Evolutionary conservation across 1,140 invertebrate genomes (phyloP), one percentile per base, ranked within the genome.

Genomic region (Pristionchus pacificus): DNA sequence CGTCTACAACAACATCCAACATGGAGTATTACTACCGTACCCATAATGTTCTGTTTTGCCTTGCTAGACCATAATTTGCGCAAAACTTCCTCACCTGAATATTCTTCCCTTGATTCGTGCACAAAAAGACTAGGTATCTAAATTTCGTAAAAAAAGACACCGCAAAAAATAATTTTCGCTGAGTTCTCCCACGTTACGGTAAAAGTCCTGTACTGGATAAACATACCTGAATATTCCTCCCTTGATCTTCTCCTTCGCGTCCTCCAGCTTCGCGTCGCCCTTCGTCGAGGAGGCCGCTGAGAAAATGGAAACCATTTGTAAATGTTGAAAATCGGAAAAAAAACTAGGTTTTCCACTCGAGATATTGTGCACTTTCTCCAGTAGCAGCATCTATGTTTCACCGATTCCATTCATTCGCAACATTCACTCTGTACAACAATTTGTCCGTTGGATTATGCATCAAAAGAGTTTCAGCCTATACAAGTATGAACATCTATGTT

Each of bases 381-480:
- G 38, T 19, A 19, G 38, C 6, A 49, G n/a, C n/a, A n/a, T n/a
- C n/a, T n/a, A n/a, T n/a, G n/a, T n/a, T n/a, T n/a, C n/a, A n/a
- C n/a, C n/a, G n/a, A n/a, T n/a, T n/a, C n/a, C n/a, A n/a, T n/a
- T n/a, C n/a, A n/a, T n/a, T n/a, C n/a, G n/a, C n/a, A n/a, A n/a
- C n/a, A 49, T 49, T 49, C 38, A 19, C 38, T 10, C 6, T 10
- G 38, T 19, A 49, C 19, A 49, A 49, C 38, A 49, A 49, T 49
- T 49, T 49, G 19, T 49, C 38, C 19, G 19, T 10, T 49, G 38
- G 38, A 49, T 10, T 49, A n/a, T n/a, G n/a, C 38, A 49, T 49
- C 38, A 49, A 49, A 49, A 49, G n/a, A n/a, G n/a, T n/a, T n/a
- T n/a, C 28, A 60, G 70, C 74, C 71, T 76, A n/a, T 63, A 68